Evolutionary conservation across 2,888 invertebrate species (phyloP).

Genomic region (Cabera pusaria): DNA sequence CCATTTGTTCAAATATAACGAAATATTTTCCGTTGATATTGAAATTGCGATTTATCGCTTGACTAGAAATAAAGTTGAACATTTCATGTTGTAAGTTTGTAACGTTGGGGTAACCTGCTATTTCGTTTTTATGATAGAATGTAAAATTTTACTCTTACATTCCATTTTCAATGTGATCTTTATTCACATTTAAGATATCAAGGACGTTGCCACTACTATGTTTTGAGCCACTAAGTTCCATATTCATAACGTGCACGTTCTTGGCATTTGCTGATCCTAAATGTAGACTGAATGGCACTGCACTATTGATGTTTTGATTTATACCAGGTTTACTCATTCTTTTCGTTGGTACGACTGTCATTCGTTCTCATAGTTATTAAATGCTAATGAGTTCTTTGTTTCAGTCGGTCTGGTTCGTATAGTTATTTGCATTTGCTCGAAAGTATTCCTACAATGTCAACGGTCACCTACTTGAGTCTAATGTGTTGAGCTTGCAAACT

Average conservation of each 20-base stretch:
- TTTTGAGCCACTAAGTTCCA: too few relatives aligned
- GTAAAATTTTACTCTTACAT: too few relatives aligned
- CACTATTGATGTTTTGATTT: slow-evolving; percentile 3
- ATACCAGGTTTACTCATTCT: slow-evolving; percentile 7
- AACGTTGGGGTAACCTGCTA: too few relatives aligned
- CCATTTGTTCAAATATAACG: slow-evolving; percentile 31
- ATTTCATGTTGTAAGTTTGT: too few relatives aligned
- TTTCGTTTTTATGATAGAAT: too few relatives aligned
- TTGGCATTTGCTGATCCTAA: background rate
- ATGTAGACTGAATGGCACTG: too few relatives aligned
- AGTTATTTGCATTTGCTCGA: slow-evolving; percentile 45
- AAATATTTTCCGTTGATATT: slow-evolving; percentile 8
- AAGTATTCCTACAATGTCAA: slow-evolving; percentile 47
- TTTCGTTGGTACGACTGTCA: slow-evolving; percentile 31
- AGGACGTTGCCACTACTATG: too few relatives aligned
- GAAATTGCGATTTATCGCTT: too few relatives aligned
- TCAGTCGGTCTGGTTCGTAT: slow-evolving; percentile 37
- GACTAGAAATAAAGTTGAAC: too few relatives aligned
- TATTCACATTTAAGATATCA: too few relatives aligned
- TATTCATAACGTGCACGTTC: slow-evolving; percentile 1
- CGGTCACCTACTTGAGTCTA: slow-evolving; percentile 36
- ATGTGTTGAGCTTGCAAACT: slow-evolving; percentile 22
- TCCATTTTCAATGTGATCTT: too few relatives aligned
- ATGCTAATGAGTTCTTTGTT: slow-evolving; percentile 51
- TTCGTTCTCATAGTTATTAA: slow-evolving; percentile 35